Base-by-base conservation (phyloP, 2,888 invertebrate species). In the Andrena dorsata region DNA sequence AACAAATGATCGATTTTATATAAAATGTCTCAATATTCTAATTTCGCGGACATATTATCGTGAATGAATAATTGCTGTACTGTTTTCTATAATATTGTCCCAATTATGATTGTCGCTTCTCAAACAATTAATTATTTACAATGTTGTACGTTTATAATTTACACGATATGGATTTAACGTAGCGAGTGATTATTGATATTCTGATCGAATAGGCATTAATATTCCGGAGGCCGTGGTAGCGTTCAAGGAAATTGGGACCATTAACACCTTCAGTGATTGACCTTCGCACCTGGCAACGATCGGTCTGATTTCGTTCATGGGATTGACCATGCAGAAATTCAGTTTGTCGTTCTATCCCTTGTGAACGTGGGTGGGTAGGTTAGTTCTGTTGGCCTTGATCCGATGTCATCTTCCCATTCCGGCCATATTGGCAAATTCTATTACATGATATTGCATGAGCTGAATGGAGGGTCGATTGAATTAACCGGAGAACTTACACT, bases 391-490 rank as follows among this genome's bases (percentile, higher is more conserved):
- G 28, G 32, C 80, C 82, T 76, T 76, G 76, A 83, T 76, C 71
- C 73, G 72, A 61, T 68, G 80, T 83, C 80, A 80, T 76, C 82
- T 76, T 81, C 76, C 82, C 61, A 73, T 80, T 80, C 72, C 72
- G 69, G 65, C 51, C 69, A 69, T 81, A 76, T 82, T 76, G 82
- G 77, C 70, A 75, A 77, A 77, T 61, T 77, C 63, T 76, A 73
- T 83, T 83, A 83, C 77, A 58, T 23, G 70, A 73, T 83, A 83
- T 82, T 47, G 70, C 73, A 74, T 56, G 70, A 30, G 56, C 74
- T 63, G 82, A 77, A 81, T 82, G 56, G 71, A 70, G 70, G 82
- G 77, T 74, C 82, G 79, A 83, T 77, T 75, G 74, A 82, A 82
- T 83, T 83, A 83, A 74, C 56, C 58, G 61, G 63, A 20, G 76